Conservation (phyloP, 1,140 invertebrate species). For the Drosophila mojavensis region DNA sequence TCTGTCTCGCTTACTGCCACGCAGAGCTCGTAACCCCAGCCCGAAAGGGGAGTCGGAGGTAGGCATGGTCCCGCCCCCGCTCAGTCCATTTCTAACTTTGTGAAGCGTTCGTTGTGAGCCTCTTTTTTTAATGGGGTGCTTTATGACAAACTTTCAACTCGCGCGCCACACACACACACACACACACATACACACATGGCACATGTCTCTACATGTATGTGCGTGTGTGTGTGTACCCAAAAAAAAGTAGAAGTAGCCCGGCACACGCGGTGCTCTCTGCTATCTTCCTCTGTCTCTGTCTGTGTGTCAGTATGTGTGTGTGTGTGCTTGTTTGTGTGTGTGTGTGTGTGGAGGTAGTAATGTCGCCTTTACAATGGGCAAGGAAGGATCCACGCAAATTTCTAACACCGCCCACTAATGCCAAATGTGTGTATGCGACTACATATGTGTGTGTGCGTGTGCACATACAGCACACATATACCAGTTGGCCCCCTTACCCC, state of each 20-base stretch:
- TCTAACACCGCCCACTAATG: constrained; percentile 84
- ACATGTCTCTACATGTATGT: constrained; percentile 31
- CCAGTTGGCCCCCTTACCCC: constrained; percentile 3
- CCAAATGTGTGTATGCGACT: constrained; percentile 42
- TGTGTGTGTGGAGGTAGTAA: constrained; percentile 28
- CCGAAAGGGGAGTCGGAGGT: neutral
- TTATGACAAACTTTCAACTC: constrained; percentile 82
- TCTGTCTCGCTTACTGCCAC: constrained; percentile 14
- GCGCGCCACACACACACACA: constrained; percentile 23
- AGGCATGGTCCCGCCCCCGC: neutral
- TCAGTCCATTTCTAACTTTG: constrained; percentile 7
- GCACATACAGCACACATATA: constrained; percentile 12
- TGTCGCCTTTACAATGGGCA: constrained; percentile 14
- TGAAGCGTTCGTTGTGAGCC: constrained; percentile 23
- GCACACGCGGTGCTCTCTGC: neutral
- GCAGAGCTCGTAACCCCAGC: constrained; percentile 28
- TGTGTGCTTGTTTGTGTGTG: constrained; percentile 15
- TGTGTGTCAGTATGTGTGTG: constrained; percentile 17
- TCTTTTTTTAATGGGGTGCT: constrained; percentile 81
- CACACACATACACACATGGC: constrained; percentile 31
- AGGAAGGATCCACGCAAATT: constrained; percentile 51
- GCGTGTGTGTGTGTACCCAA: constrained; percentile 22
- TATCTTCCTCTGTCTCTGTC: too few species aligned
- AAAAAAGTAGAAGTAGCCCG: constrained; percentile 67
- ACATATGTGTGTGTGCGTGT: constrained; percentile 11